Evolutionary conservation across 2,888 invertebrate genomes (phyloP), one percentile per base, ranked within the genome.

Genomic region (Auanema freiburgensis): DNA sequence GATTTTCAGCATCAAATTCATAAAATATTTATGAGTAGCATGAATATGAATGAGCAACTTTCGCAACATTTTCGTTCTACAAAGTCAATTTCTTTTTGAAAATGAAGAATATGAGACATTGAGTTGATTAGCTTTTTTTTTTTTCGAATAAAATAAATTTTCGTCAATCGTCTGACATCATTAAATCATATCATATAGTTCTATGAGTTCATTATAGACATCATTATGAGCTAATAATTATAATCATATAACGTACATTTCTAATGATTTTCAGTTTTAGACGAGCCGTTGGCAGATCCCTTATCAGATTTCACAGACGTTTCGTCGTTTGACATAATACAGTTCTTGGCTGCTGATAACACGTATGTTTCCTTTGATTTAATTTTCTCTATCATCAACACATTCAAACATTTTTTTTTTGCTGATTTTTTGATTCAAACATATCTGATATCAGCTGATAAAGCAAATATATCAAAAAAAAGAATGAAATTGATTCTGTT

Each of bases 301-400:
- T 66, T 83, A 49, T 70, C 64, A 49, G 67, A 74, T 42, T 67
- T 67, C 63, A 79, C 69, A 49, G 75, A 78, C 71, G 69, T 76
- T 24, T 65, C 69, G n/a, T 66, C 69, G 59, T 83, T 83, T 74
- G 79, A 83, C 67, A 82, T 83, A 63, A 68, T 83, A 21, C 74
- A 80, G 43, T 83, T 83, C 55, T 71, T 83, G 25, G 58, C 71
- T 61, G 71, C 67, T 57, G 78, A 73, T 50, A 69, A 65, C 68
- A 80, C 78, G 79, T 79, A 57, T 77, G 79, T 69, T 53, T 53
- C n/a, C 33, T 33, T 33, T 52, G 5, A 11, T 46, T 8, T 46
- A n/a, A n/a, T 8, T 46, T 6, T 46, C 18, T 46, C 18, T 46
- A 33, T 33, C 33, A 33, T n/a, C n/a, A 33, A 33, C 33, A 33